phyloP scores from a whole-genome alignment of 2,113 vertebrate species.

The Sinosuthora webbiana region DNA sequence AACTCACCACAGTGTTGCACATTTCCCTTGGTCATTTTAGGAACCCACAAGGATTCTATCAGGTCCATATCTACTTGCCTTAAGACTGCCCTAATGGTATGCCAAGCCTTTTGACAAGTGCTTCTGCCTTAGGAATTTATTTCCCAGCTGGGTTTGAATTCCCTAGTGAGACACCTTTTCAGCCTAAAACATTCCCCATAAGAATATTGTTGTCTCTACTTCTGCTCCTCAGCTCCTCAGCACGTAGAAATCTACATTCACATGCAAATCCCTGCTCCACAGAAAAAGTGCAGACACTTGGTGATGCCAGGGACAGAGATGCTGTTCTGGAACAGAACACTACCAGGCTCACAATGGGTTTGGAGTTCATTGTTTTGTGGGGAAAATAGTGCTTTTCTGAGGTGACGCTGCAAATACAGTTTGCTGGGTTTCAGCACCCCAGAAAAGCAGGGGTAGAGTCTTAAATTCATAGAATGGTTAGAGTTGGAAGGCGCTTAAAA shows the following conservation, averaged over 20 bases:
- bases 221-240: not conserved
- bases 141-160: not conserved
- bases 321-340: not conserved
- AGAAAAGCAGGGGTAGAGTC: not conserved
- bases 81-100: not conserved
- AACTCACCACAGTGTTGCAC: not conserved
- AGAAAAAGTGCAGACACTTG: not conserved
- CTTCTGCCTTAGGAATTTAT: not conserved
- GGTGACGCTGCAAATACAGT: not conserved
- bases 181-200: not conserved
- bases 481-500: not conserved
- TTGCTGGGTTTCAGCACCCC: not conserved
- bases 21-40: not conserved
- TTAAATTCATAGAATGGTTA: not conserved
- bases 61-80: not conserved
- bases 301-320: not conserved
- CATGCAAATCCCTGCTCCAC: not conserved
- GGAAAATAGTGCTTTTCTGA: not conserved
- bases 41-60: not conserved
- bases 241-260: rapidly evolving
- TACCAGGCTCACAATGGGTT: not conserved
- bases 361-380: not conserved
- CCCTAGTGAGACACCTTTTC: not conserved
- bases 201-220: not conserved
- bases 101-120: not conserved